Evolutionary conservation across 2,797 vertebrate genomes (phyloP), one percentile per base, ranked within the genome.

Genomic region (Galago senegalensis): DNA sequence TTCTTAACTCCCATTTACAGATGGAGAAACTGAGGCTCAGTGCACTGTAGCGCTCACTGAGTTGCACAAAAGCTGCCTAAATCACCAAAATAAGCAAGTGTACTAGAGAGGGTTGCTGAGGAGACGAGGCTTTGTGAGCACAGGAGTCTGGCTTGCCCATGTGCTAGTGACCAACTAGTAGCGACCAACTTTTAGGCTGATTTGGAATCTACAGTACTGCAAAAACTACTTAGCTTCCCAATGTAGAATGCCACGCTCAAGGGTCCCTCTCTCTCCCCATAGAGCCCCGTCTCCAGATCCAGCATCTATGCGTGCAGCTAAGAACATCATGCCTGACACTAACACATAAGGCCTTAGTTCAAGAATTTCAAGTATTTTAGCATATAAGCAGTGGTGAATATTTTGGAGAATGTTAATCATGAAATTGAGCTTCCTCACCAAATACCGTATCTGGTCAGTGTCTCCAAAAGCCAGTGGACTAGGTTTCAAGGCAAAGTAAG

Each of bases 381-480:
- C 56, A 90, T n/a, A 93, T 0, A 2, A 23, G 7, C 13, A 31
- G 7, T 11, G n/a, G 75, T 9, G 25, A 20, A 3, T 27, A 49
- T 23, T 79, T 23, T 58, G 37, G 14, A 69, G 27, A 67, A 29
- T 37, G 61, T 46, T 70, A 29, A 77, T 69, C 20, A 43, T 69
- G 31, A 83, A 91, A 29, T 1, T 14, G 37, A 92, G 31, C 6
- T 76, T 91, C 70, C 25, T 58, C 17, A 31, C 77, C 53, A 63
- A 72, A 8, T 40, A 6, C 25, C 25, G 7, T 40, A 49, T 43
- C 65, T 73, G 70, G 34, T 73, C 83, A 82, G 12, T 16, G 5
- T 94, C 95, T 91, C 86, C 93, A 77, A 81, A 89, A 94, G 76
- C 43, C 40, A 85, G 4, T 2, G 21, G 29, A 5, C 29, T 34